phyloP scores from a whole-genome alignment of 2,888 invertebrate genomes.

The Branchellion lobata region DNA sequence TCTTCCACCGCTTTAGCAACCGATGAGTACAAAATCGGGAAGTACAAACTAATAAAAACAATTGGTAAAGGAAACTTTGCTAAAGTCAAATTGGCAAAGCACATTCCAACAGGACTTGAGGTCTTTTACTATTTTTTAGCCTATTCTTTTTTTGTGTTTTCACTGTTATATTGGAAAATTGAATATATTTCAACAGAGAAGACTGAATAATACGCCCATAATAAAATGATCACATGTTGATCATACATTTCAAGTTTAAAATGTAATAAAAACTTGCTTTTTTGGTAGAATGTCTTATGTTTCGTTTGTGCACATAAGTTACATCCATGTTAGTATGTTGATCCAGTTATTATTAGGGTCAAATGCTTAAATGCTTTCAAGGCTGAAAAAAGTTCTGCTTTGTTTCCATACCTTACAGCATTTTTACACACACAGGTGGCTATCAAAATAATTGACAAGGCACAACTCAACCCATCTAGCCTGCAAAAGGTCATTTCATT shows the following conservation, averaged over 20 bases:
- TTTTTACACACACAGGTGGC: constrained; percentile 46
- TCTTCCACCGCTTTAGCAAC: constrained; percentile 69
- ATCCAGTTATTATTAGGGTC: too few relatives aligned
- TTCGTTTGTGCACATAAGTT: too few relatives aligned
- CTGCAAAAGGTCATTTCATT: constrained; percentile 50
- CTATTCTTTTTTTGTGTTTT: not conserved
- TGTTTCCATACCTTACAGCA: too few relatives aligned
- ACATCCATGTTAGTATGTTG: too few relatives aligned
- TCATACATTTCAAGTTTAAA: too few relatives aligned
- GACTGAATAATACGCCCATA: not conserved
- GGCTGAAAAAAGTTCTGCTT: too few relatives aligned
- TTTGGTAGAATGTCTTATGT: too few relatives aligned
- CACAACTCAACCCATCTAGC: constrained; percentile 50
- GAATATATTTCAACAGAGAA: not conserved
- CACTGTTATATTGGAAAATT: not conserved
- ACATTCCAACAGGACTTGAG: constrained; percentile 98
- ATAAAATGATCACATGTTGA: not conserved
- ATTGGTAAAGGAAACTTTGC: constrained; percentile 99
- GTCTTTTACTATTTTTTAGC: too few relatives aligned
- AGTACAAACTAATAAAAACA: constrained; percentile 97
- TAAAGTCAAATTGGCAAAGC: constrained; percentile 96
- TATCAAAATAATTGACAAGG: constrained; percentile 51
- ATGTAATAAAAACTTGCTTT: too few relatives aligned
- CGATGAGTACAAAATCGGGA: constrained; percentile 72
- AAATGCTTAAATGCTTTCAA: too few relatives aligned